phyloP scores from a whole-genome alignment of 2,113 vertebrate genomes.

The Numida meleagris region DNA sequence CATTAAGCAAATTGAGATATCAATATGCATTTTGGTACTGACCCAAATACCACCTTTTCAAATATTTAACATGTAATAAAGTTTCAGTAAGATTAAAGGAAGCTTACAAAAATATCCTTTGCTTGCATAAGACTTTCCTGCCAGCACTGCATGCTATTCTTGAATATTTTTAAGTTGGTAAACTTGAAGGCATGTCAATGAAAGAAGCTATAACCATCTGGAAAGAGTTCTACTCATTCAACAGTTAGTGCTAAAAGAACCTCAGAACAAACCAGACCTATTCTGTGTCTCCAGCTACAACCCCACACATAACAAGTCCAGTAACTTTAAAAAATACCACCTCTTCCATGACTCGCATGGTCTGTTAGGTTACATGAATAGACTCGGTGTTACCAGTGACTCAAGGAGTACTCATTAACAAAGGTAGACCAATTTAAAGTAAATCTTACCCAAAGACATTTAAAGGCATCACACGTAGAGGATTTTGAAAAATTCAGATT shows the following conservation, averaged over 20 bases:
- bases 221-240: neutral
- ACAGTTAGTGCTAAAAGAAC: neutral
- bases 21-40: neutral
- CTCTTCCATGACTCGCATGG: neutral
- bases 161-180: neutral
- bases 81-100: neutral
- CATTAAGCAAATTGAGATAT: neutral
- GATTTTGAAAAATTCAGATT: neutral
- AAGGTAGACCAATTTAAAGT: neutral
- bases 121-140: neutral
- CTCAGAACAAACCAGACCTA: neutral
- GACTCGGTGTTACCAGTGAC: neutral
- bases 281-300: neutral
- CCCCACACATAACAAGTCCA: neutral
- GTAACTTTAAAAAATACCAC: neutral
- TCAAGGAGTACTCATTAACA: neutral
- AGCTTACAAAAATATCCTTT: neutral
- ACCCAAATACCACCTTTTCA: neutral
- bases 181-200: neutral
- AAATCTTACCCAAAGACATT: neutral
- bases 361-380: neutral
- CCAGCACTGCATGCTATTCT: neutral
- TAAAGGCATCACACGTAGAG: neutral
- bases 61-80: neutral
- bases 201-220: neutral